Conservation (phyloP, 2,888 invertebrate species). For the Tiliacea citrago region DNA sequence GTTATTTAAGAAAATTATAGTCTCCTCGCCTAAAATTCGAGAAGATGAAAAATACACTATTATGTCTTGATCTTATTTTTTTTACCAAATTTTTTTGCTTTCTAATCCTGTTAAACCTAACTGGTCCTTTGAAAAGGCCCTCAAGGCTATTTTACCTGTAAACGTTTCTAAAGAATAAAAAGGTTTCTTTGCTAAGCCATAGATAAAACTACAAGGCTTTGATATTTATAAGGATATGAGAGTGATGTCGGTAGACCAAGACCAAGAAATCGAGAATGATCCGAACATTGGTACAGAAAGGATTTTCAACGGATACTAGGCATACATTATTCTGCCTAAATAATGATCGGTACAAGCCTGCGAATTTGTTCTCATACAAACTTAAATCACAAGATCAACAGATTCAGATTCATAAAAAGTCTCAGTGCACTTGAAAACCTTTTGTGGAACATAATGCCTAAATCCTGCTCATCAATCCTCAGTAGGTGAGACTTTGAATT, state of each 20-base stretch:
- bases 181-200: conserved; percentile 9
- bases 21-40: background rate
- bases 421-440: background rate
- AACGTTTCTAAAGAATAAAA: conserved; percentile 16
- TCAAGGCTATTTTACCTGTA: conserved; percentile 13
- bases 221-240: conserved; percentile 15
- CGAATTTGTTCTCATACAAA: background rate
- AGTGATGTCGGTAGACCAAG: background rate
- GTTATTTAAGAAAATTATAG: no score
- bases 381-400: no score
- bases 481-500: no score
- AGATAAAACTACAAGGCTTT: conserved; percentile 19
- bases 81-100: background rate
- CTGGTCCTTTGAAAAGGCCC: conserved; percentile 3
- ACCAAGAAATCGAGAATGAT: conserved; percentile 6
- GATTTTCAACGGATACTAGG: no score
- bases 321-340: no score
- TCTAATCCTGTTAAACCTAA: conserved; percentile 9
- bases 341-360: no score
- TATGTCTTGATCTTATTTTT: background rate
- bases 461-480: no score
- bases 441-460: background rate
- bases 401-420: background rate
- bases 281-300: background rate
- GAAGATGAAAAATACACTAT: background rate